Evolutionary conservation across 2,113 vertebrate genomes (phyloP).

Genomic region (Chascanopsetta lugubris): DNA sequence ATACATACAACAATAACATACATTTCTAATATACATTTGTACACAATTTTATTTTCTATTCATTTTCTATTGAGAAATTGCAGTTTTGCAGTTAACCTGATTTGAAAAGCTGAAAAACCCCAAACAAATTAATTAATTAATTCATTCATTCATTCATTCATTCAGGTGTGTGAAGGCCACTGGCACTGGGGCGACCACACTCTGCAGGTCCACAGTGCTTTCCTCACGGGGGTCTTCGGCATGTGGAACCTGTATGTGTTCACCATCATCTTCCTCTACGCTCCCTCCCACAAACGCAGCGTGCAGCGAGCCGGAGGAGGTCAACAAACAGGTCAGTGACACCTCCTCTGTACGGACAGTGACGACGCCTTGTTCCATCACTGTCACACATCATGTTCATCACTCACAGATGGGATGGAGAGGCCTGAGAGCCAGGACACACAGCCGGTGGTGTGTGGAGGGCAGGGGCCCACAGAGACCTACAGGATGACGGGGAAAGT

Average conservation of each 20-base stretch:
- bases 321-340: slow-evolving; percentile 20
- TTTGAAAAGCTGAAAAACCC: too few relatives aligned
- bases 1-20: too few relatives aligned
- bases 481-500: slow-evolving; percentile 51
- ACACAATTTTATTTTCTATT: too few relatives aligned
- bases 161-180: slow-evolving; percentile 44
- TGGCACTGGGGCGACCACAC: slow-evolving; percentile 43
- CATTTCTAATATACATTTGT: too few relatives aligned
- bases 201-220: slow-evolving; percentile 50
- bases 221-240: slow-evolving; percentile 52
- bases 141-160: not conserved
- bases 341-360: too few relatives aligned
- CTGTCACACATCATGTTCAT: not conserved
- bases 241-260: slow-evolving; percentile 61
- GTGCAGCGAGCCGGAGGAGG: not conserved
- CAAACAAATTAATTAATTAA: too few relatives aligned
- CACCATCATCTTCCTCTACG: slow-evolving; percentile 58
- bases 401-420: slow-evolving; percentile 13
- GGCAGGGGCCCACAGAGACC: slow-evolving; percentile 24
- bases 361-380: not conserved
- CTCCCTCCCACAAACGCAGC: slow-evolving; percentile 46
- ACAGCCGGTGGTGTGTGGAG: slow-evolving; percentile 12
- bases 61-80: too few relatives aligned
- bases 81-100: too few relatives aligned
- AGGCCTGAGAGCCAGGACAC: not conserved